Conservation (phyloP, 2,113 vertebrate genomes). For the Nothobranchius kuhntae region DNA sequence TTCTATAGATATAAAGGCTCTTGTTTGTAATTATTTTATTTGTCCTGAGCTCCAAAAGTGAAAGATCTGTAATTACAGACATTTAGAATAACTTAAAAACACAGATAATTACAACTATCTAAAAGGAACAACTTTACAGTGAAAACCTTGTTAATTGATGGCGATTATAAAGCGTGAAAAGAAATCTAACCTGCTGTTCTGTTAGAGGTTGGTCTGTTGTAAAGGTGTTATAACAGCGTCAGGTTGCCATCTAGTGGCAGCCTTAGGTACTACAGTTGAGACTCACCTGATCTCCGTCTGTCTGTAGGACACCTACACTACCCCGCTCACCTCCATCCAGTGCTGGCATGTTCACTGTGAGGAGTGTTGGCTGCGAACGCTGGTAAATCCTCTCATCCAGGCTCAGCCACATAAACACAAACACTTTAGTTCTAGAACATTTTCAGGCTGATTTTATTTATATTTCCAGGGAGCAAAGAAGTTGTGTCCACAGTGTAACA, state of each 20-base stretch:
- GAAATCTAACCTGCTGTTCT: no score
- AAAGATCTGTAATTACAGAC: no score
- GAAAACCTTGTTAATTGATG: no score
- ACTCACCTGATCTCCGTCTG: background rate
- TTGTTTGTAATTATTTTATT: no score
- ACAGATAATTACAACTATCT: no score
- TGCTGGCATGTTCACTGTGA: slow-evolving; percentile 88
- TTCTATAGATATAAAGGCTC: no score
- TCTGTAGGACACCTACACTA: slow-evolving; percentile 79
- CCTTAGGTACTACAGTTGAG: slow-evolving; percentile 22
- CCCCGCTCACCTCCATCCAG: slow-evolving; percentile 84
- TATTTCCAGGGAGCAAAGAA: slow-evolving; percentile 81
- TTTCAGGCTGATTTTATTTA: background rate
- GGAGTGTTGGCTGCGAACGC: slow-evolving; percentile 83
- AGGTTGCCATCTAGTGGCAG: slow-evolving; percentile 68
- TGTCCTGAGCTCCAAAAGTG: no score
- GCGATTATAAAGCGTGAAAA: no score
- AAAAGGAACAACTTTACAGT: no score
- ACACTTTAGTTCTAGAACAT: background rate
- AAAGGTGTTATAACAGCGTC: slow-evolving; percentile 1
- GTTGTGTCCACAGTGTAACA: slow-evolving; percentile 85
- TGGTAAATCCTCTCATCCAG: slow-evolving; percentile 68
- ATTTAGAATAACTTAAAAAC: no score
- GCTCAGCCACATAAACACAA: background rate
- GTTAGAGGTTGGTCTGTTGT: no score